phyloP scores from a whole-genome alignment of 2,797 vertebrate species.

The Eulemur coronatus region DNA sequence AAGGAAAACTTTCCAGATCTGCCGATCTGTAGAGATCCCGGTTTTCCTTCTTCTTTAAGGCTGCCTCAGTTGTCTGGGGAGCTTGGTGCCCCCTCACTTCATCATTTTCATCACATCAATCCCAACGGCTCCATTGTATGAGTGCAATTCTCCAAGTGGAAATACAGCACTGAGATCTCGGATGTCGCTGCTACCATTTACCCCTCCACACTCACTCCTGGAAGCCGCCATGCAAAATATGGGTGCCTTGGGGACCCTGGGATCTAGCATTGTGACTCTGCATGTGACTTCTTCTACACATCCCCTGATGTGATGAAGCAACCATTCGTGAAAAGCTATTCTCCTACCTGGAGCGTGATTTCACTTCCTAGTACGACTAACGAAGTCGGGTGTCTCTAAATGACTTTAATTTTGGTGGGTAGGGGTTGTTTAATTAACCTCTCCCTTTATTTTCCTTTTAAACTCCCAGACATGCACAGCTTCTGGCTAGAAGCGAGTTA shows the following conservation, averaged over 20 bases:
- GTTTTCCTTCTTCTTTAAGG: background rate
- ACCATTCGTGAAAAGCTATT: background rate
- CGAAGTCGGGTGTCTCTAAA: constrained; percentile 3
- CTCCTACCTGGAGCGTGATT: constrained; percentile 46
- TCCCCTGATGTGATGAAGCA: constrained; percentile 20
- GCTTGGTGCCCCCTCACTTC: background rate
- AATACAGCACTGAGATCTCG: background rate
- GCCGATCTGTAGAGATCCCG: background rate
- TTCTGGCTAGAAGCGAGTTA: background rate
- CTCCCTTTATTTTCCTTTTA: background rate
- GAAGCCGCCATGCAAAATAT: background rate
- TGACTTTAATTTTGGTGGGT: background rate
- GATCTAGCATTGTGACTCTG: background rate
- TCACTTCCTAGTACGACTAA: background rate
- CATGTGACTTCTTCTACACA: background rate
- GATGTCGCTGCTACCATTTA: background rate
- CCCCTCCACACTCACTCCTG: background rate
- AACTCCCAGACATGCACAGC: background rate
- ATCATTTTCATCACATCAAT: background rate
- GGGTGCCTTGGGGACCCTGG: background rate
- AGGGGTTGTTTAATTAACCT: background rate
- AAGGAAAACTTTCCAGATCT: background rate
- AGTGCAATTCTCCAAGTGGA: background rate
- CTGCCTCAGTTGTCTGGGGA: background rate
- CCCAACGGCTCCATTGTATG: background rate